A percentile compares a stretch with the other conserved stretches of the same genome.
phyloP scores from a whole-genome alignment of 2,888 invertebrate genomes.

The Heliconius cydno region DNA sequence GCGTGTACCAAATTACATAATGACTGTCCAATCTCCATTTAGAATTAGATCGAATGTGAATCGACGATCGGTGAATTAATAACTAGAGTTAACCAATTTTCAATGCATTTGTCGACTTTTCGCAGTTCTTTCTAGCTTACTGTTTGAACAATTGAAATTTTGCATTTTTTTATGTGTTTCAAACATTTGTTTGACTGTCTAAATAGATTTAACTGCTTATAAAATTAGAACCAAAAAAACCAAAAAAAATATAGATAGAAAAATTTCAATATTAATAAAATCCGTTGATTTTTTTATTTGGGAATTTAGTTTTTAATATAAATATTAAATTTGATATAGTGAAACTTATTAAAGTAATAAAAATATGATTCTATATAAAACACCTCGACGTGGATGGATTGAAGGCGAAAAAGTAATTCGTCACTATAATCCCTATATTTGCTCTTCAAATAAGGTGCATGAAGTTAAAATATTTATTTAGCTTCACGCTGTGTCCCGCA shows the following conservation, averaged over 20 bases:
- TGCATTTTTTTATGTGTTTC: too few species aligned
- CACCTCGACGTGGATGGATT: not conserved
- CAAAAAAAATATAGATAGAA: too few species aligned
- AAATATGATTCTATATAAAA: not conserved
- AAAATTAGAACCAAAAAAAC: too few species aligned
- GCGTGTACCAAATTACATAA: conserved; percentile 67
- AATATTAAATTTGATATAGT: not conserved
- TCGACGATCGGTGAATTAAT: conserved; percentile 32
- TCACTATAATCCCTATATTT: not conserved
- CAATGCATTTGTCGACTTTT: conserved; percentile 24
- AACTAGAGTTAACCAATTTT: conserved; percentile 42
- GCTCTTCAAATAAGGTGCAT: not conserved
- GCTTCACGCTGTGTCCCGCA: not conserved
- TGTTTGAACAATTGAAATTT: not conserved
- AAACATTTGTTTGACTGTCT: too few species aligned
- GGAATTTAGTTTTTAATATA: not conserved
- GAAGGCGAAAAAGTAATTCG: not conserved
- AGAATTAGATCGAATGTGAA: conserved; percentile 53
- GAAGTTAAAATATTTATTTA: not conserved
- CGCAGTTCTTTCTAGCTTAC: not conserved
- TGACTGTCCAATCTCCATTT: conserved; percentile 53
- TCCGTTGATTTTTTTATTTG: too few species aligned
- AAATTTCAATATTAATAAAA: too few species aligned
- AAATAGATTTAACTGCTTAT: too few species aligned
- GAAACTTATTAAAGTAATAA: not conserved